Percentiles rank a stretch among this genome's conserved stretches.
phyloP scores from a whole-genome alignment of 2,797 vertebrate genomes.

The Jordanella pulchra region DNA sequence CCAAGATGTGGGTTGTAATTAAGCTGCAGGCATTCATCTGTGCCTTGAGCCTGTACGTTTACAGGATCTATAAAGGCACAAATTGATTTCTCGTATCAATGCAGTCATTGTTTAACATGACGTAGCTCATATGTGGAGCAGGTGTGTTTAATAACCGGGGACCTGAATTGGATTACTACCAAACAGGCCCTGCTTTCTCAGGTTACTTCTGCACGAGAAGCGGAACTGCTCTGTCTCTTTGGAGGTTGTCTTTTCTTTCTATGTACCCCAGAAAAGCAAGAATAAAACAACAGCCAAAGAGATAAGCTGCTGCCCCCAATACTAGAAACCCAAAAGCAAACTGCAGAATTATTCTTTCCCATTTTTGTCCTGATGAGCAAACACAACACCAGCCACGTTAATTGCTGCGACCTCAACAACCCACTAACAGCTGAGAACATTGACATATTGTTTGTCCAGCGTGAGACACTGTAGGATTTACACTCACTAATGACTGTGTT shows the following conservation, averaged over 20 bases:
- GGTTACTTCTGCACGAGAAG: slow-evolving; percentile 58
- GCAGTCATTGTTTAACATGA: slow-evolving; percentile 78
- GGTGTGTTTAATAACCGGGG: slow-evolving; percentile 76
- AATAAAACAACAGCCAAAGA: slow-evolving; percentile 37
- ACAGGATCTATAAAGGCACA: slow-evolving; percentile 77
- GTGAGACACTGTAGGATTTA: slow-evolving; percentile 83
- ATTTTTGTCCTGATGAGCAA: slow-evolving; percentile 77
- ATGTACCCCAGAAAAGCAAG: slow-evolving; percentile 20
- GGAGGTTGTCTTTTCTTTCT: slow-evolving; percentile 10
- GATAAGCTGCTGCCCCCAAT: slow-evolving; percentile 41
- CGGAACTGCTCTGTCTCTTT: slow-evolving; percentile 31
- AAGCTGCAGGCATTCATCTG: slow-evolving; percentile 62
- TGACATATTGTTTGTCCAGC: slow-evolving; percentile 83
- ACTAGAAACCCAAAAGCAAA: slow-evolving; percentile 70
- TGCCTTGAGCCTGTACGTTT: slow-evolving; percentile 55
- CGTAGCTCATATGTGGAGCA: slow-evolving; percentile 73
- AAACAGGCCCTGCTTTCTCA: slow-evolving; percentile 61
- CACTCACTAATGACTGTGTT: slow-evolving; percentile 81
- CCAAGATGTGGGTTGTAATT: slow-evolving; percentile 67
- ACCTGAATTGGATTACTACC: slow-evolving; percentile 58
- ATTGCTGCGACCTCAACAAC: slow-evolving; percentile 80
- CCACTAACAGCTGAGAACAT: slow-evolving; percentile 78
- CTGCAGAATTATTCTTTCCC: slow-evolving; percentile 72
- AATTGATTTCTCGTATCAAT: slow-evolving; percentile 79
- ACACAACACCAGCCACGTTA: slow-evolving; percentile 77